Conservation (phyloP, 2,797 vertebrate species). For the Helarctos malayanus region DNA sequence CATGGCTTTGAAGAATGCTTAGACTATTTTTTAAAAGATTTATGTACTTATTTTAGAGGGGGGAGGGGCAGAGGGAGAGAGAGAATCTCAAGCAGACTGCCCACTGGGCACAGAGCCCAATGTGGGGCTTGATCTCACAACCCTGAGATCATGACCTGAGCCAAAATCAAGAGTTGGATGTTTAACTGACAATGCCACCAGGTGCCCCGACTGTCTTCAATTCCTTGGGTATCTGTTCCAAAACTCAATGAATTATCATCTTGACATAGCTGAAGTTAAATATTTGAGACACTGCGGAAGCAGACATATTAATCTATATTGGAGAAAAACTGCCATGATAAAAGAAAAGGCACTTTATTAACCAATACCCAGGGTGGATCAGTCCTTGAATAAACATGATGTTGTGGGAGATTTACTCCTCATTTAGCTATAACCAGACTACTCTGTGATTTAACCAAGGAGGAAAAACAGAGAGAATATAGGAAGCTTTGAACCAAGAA, state of each 20-base stretch:
- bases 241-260: not conserved
- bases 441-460: conserved; percentile 21
- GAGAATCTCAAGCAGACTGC: not conserved
- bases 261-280: conserved; percentile 39
- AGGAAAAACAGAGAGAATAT: not conserved
- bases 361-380: not conserved
- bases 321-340: not conserved
- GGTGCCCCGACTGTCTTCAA: not conserved
- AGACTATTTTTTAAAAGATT: not conserved
- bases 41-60: not conserved
- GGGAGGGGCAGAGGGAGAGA: not conserved
- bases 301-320: not conserved
- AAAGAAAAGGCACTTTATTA: conserved; percentile 61
- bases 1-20: not conserved
- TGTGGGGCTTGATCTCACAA: not conserved
- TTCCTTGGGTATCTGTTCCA: not conserved
- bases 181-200: not conserved
- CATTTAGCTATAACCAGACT: not conserved
- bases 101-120: not conserved
- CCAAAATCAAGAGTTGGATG: not conserved
- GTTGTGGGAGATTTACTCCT: conserved; percentile 14
- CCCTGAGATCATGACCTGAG: not conserved
- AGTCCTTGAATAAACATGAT: not conserved
- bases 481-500: not conserved
- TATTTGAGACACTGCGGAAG: conserved; percentile 20